Evolutionary conservation across 2,888 invertebrate genomes (phyloP).

Genomic region (Amiota mariae): DNA sequence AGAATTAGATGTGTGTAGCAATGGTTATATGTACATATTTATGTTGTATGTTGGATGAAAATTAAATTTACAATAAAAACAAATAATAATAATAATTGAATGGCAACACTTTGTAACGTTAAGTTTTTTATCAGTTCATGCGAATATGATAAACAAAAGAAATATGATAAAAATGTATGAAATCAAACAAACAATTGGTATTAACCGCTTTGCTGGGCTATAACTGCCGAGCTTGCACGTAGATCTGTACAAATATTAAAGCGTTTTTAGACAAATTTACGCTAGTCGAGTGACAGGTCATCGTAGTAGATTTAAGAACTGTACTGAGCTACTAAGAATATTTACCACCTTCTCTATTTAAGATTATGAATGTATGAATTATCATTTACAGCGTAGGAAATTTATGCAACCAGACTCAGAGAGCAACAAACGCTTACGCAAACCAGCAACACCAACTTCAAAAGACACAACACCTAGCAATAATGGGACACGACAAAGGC

Average conservation of each 20-base stretch:
- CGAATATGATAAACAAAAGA: background rate
- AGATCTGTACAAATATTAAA: conserved; percentile 64
- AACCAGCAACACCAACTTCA: conserved; percentile 52
- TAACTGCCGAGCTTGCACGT: conserved; percentile 47
- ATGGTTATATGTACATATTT: no score
- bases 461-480: conserved; percentile 28
- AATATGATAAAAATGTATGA: conserved; percentile 1
- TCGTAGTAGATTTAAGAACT: background rate
- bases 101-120: background rate
- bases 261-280: conserved; percentile 51
- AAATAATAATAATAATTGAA: background rate
- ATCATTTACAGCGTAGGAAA: conserved; percentile 66
- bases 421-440: conserved; percentile 59
- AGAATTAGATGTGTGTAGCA: no score
- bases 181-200: conserved; percentile 20
- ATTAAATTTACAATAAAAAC: background rate
- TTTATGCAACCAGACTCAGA: conserved; percentile 71
- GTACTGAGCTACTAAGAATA: background rate
- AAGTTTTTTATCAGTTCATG: conserved; percentile 7
- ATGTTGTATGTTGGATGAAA: no score
- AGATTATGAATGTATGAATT: background rate
- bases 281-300: background rate
- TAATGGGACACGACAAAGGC: conserved; percentile 36
- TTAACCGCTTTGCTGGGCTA: background rate
- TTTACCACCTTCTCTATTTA: no score